phyloP scores from a whole-genome alignment of 2,888 invertebrate species.

The Chaetoderma sp. region DNA sequence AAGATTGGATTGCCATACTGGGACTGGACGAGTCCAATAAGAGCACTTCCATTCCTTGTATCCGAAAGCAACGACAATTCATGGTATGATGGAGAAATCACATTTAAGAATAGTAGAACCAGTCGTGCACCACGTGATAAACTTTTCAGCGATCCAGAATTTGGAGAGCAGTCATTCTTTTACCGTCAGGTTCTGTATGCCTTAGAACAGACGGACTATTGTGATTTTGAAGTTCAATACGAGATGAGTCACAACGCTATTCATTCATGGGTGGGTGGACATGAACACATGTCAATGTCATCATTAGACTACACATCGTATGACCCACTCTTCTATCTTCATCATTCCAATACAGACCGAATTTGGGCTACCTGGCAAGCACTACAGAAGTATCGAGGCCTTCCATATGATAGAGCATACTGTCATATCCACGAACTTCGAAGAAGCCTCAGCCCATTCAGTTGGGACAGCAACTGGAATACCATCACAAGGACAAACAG shows the following conservation, averaged over 20 bases:
- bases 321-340: slow-evolving; percentile 40
- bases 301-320: slow-evolving; percentile 40
- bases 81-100: slow-evolving; percentile 27
- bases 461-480: slow-evolving; percentile 27
- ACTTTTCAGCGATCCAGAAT: slow-evolving; percentile 37
- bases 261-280: slow-evolving; percentile 21
- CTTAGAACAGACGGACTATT: slow-evolving; percentile 38
- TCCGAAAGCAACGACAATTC: slow-evolving; percentile 33
- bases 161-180: slow-evolving; percentile 34
- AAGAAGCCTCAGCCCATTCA: slow-evolving; percentile 30
- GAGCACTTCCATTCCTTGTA: slow-evolving; percentile 2
- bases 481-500: slow-evolving; percentile 22
- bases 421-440: slow-evolving; percentile 33
- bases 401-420: slow-evolving; percentile 33
- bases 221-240: slow-evolving; percentile 37
- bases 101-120: slow-evolving; percentile 14
- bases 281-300: slow-evolving; percentile 32
- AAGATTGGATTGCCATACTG: slow-evolving; percentile 18
- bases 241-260: slow-evolving; percentile 19
- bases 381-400: slow-evolving; percentile 34
- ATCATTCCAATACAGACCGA: slow-evolving; percentile 33
- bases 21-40: slow-evolving; percentile 15
- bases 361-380: slow-evolving; percentile 42
- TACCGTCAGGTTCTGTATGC: slow-evolving; percentile 33
- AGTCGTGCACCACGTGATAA: slow-evolving; percentile 30